A percentile compares a stretch with the other conserved stretches of the same genome.
phyloP scores from a whole-genome alignment of 2,888 invertebrate species.

The Oscheius onirici region DNA sequence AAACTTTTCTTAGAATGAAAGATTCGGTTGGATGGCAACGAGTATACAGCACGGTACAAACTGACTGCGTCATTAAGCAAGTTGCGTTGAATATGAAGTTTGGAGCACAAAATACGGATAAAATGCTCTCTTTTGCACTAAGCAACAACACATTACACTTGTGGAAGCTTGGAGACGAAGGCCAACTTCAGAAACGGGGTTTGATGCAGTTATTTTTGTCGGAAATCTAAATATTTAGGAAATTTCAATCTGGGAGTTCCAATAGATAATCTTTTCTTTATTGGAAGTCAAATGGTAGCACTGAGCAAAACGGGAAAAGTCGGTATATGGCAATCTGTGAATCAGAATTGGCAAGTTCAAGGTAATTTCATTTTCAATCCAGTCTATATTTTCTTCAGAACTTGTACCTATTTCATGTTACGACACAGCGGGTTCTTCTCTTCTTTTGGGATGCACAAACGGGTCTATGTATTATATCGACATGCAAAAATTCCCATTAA shows the following conservation, averaged over 20 bases:
- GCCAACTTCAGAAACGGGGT: constrained; percentile 34
- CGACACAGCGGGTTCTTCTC: constrained; percentile 90
- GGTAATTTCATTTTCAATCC: constrained; percentile 34
- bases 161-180: constrained; percentile 79
- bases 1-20: constrained; percentile 79
- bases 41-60: constrained; percentile 90
- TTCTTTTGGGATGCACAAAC: constrained; percentile 92
- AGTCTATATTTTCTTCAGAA: constrained; percentile 75
- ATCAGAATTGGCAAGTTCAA: constrained; percentile 90
- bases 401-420: constrained; percentile 93
- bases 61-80: constrained; percentile 87
- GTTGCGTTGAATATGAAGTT: constrained; percentile 83
- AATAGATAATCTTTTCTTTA: constrained; percentile 94
- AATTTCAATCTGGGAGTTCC: constrained; percentile 77
- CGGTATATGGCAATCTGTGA: constrained; percentile 99
- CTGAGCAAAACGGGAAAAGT: constrained; percentile 90
- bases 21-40: constrained; percentile 96
- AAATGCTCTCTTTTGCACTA: constrained; percentile 65
- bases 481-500: constrained; percentile 89
- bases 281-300: constrained; percentile 96
- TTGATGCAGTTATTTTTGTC: constrained; percentile 1
- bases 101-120: constrained; percentile 53
- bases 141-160: constrained; percentile 58
- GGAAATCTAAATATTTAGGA: too few relatives aligned
- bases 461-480: constrained; percentile 80